These are phyloP conservation scores for Diaperis boleti DNA, from an alignment of 2,888 invertebrate species.

Conservation along the genomic window DNA sequence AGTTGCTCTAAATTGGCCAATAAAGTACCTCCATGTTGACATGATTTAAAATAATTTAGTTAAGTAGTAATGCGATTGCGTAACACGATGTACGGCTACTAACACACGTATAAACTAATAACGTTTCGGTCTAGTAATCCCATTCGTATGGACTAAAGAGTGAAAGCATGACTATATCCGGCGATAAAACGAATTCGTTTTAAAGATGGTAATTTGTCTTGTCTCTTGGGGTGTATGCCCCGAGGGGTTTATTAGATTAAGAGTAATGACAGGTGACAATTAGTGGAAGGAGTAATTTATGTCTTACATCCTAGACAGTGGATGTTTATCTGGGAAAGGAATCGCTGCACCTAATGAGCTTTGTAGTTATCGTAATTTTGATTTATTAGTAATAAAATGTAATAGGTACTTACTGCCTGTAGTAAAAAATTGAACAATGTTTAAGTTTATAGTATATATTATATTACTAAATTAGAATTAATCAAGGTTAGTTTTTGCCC, in stretches of 20 bases:
- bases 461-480: too few relatives aligned
- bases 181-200: slow-evolving; percentile 13
- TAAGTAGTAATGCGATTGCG: slow-evolving; percentile 35
- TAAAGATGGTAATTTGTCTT: slow-evolving; percentile 16
- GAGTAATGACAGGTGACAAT: slow-evolving; percentile 20
- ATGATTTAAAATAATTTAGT: slow-evolving; percentile 38
- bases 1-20: slow-evolving; percentile 26
- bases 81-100: slow-evolving; percentile 36
- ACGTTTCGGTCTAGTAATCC: slow-evolving; percentile 40
- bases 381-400: too few relatives aligned
- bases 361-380: too few relatives aligned
- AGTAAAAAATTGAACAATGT: too few relatives aligned
- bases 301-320: neutral
- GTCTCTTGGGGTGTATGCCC: neutral
- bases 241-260: slow-evolving; percentile 5
- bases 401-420: too few relatives aligned
- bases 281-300: slow-evolving; percentile 10
- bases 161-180: slow-evolving; percentile 35
- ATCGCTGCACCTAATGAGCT: too few relatives aligned
- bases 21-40: slow-evolving; percentile 28
- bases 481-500: too few relatives aligned
- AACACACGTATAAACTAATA: slow-evolving; percentile 25
- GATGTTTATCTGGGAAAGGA: neutral
- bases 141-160: slow-evolving; percentile 11
- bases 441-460: too few relatives aligned